These are phyloP conservation scores for Scaptomyza caliginosa DNA, from an alignment of 2,888 invertebrate species.

Conservation along the genomic window DNA sequence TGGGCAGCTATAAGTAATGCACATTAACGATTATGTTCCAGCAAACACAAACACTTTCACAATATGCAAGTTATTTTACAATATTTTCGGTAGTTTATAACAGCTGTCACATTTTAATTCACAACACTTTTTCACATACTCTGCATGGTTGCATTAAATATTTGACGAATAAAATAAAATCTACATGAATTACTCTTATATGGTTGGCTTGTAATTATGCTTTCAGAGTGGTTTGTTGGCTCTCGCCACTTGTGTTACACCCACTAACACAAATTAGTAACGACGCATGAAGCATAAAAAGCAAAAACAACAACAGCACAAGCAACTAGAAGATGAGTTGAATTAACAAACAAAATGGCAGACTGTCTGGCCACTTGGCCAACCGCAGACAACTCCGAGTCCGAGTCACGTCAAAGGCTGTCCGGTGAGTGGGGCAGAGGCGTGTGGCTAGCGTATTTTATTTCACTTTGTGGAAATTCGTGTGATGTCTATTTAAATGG, in stretches of 20 bases:
- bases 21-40: neutral
- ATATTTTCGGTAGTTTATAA: neutral
- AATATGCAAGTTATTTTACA: no score
- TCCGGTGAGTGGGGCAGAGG: neutral
- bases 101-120: slow-evolving; percentile 2
- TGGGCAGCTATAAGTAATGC: neutral
- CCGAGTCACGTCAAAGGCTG: slow-evolving; percentile 66
- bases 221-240: slow-evolving; percentile 22
- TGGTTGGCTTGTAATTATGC: slow-evolving; percentile 50
- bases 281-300: slow-evolving; percentile 32
- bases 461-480: slow-evolving; percentile 54
- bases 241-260: slow-evolving; percentile 14
- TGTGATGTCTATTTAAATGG: slow-evolving; percentile 76
- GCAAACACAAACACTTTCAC: neutral
- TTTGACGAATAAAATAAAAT: slow-evolving; percentile 8
- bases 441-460: slow-evolving; percentile 48
- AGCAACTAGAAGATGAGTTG: neutral
- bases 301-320: slow-evolving; percentile 14
- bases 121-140: neutral
- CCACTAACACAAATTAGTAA: slow-evolving; percentile 60
- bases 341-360: slow-evolving; percentile 7
- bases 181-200: neutral
- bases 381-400: slow-evolving; percentile 65
- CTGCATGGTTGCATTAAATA: neutral
- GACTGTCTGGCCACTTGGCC: slow-evolving; percentile 50